Evolutionary conservation across 2,113 vertebrate genomes (phyloP).

Genomic region (Oryzias curvinotus): DNA sequence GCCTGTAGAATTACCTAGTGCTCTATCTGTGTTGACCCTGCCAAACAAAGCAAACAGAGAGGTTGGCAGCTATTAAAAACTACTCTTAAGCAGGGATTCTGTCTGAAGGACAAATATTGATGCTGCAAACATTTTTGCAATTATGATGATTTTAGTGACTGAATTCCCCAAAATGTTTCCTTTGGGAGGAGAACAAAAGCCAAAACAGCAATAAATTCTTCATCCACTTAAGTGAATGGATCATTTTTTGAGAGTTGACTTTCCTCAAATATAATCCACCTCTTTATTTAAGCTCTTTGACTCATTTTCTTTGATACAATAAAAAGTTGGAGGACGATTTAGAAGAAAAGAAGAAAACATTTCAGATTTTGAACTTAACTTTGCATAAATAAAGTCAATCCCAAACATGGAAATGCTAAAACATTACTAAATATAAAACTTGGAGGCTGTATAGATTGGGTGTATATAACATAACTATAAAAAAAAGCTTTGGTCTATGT

Average conservation of each 20-base stretch:
- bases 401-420: too few species aligned
- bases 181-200: conserved; percentile 3
- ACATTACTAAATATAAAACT: too few species aligned
- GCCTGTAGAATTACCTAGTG: conserved; percentile 51
- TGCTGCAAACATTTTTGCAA: conserved; percentile 7
- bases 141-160: conserved; percentile 13
- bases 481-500: too few species aligned
- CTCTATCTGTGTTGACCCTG: conserved; percentile 73
- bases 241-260: conserved; percentile 9
- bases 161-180: conserved; percentile 10
- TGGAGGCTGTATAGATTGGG: too few species aligned
- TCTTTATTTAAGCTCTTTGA: neutral
- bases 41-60: conserved; percentile 75
- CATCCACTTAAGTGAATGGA: conserved; percentile 8
- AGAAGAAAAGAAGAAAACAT: conserved; percentile 7
- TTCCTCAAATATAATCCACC: conserved; percentile 6
- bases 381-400: too few species aligned
- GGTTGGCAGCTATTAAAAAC: conserved; percentile 51
- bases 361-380: conserved; percentile 16
- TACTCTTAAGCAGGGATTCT: conserved; percentile 4
- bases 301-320: conserved; percentile 3
- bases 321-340: conserved; percentile 16
- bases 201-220: conserved; percentile 3
- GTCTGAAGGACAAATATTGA: neutral
- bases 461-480: too few species aligned